Conservation (phyloP, 1,140 invertebrate species). For the Mylabris phalerata region DNA sequence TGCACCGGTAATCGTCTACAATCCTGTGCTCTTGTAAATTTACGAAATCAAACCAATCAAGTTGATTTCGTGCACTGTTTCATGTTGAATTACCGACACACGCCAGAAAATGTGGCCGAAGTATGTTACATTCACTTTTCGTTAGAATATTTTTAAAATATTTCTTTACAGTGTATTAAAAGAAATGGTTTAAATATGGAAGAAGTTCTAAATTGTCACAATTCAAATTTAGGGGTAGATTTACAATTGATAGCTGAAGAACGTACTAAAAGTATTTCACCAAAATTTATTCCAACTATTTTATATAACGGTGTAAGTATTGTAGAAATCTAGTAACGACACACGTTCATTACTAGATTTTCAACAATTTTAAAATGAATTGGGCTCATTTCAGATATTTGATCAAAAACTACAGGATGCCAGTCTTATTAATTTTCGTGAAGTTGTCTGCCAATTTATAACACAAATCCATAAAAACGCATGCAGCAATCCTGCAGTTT, state of each 20-base stretch:
- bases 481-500: conserved; percentile 4
- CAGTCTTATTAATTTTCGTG: conserved; percentile 27
- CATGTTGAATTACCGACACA: conserved; percentile 27
- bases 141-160: conserved; percentile 1
- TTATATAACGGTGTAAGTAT: conserved; percentile 48
- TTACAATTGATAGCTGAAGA: conserved; percentile 51
- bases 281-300: conserved; percentile 59
- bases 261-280: conserved; percentile 44
- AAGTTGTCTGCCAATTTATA: conserved; percentile 26
- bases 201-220: conserved; percentile 42
- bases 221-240: conserved; percentile 43
- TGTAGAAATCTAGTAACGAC: not conserved
- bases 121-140: conserved; percentile 1
- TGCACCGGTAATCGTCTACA: conserved; percentile 34
- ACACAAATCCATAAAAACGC: conserved; percentile 8
- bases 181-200: conserved; percentile 37
- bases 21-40: conserved; percentile 30
- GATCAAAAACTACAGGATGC: conserved; percentile 32
- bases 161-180: conserved; percentile 44
- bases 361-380: no score
- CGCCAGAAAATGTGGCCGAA: conserved; percentile 17
- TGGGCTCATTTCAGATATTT: conserved; percentile 28
- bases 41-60: conserved; percentile 26
- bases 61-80: conserved; percentile 37
- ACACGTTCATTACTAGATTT: conserved; percentile 3